Evolutionary conservation across 2,888 invertebrate species (phyloP), one percentile per base, ranked within the genome.

Genomic region (Meteorus cinctellus): DNA sequence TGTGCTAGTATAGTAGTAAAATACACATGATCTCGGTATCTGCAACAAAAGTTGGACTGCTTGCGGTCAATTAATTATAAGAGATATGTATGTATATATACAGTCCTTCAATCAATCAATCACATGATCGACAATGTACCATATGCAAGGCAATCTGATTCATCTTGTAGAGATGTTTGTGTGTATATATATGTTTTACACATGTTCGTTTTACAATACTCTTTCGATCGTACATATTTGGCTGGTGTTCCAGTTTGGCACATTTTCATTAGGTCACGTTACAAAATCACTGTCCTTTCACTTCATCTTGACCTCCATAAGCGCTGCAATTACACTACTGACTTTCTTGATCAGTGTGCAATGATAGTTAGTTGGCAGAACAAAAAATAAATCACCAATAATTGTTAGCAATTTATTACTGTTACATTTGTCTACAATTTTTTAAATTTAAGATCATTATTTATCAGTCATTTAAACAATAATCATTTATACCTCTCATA

Each of bases 231-330:
- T 60, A 77, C 75, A 74, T 78, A 78, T 74, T 78, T 74, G 75
- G 78, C 72, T 68, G 41, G 69, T 75, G 77, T 55, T 71, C 75
- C 73, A 72, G 63, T 75, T 77, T 68, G 79, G 66, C 66, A 65
- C 68, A 76, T 67, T 63, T 48, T 69, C 59, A 69, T 74, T 74
- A 41, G 63, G 27, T 66, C 65, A 75, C 27, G n/a, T 75, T 76
- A 72, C 75, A 71, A 79, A 79, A 77, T 73, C 71, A 69, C 59
- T 69, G 66, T 77, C 80, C 80, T 80, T 80, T 80, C 80, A 78
- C 77, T 80, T 78, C 78, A 68, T 78, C 76, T 76, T 80, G 80
- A 80, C 80, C 80, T 72, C 34, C 16, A 70, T 69, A 60, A 2
- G 63, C 36, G 29, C 16, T 45, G 5, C 24, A 27, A 29, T 62